Evolutionary conservation across 2,888 invertebrate genomes (phyloP).

Genomic region (Nasonia oneida): DNA sequence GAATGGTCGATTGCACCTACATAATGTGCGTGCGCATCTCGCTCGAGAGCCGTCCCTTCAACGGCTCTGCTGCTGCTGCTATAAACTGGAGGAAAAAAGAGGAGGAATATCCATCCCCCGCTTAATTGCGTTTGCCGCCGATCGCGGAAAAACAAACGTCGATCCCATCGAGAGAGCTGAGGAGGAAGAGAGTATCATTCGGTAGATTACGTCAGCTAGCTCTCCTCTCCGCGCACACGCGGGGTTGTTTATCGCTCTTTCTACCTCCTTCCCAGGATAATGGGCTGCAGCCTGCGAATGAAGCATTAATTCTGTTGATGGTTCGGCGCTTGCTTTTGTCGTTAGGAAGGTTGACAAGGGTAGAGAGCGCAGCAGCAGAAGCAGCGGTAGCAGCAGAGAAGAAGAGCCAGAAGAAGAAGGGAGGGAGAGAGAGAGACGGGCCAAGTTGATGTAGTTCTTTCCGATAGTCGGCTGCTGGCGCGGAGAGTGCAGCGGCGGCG

Average conservation of each 20-base stretch:
- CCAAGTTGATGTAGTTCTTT: conserved; percentile 21
- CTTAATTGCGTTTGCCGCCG: neutral
- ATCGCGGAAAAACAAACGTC: conserved; percentile 4
- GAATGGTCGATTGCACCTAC: neutral
- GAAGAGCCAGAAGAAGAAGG: conserved; percentile 14
- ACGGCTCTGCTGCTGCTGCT: neutral
- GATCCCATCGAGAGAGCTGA: neutral
- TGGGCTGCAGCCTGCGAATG: conserved; percentile 21
- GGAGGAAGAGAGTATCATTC: neutral
- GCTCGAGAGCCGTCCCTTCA: too few species aligned
- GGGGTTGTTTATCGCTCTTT: conserved; percentile 8
- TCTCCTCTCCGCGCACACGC: neutral
- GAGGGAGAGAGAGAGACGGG: conserved; percentile 8
- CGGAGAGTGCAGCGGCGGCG: neutral
- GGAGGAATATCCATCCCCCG: neutral
- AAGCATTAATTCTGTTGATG: conserved; percentile 12
- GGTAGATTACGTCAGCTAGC: conserved; percentile 17
- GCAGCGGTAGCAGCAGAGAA: neutral
- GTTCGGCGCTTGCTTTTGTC: conserved; percentile 23
- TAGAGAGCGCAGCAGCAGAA: neutral
- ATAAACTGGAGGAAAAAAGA: neutral
- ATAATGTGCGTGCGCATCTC: neutral
- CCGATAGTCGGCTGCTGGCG: conserved; percentile 6
- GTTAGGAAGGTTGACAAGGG: conserved; percentile 25
- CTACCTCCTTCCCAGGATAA: neutral